Evolutionary conservation across 2,888 invertebrate species (phyloP), one percentile per base, ranked within the genome.

Genomic region (Cataglyphis rosenhaueri): DNA sequence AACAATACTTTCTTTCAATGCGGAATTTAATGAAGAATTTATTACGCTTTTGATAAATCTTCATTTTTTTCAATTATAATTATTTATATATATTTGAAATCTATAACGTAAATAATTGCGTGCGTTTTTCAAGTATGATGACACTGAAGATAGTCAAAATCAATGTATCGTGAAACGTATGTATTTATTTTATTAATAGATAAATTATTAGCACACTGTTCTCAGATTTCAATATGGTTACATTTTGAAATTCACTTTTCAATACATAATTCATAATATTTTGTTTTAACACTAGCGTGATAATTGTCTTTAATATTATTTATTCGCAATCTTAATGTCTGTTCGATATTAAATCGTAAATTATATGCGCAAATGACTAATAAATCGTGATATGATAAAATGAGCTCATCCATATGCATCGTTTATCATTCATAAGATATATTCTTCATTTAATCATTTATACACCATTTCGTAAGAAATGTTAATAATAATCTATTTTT

Each of bases 161-260:
- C 10, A 41, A 41, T 41, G 3, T 41, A 12, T 12, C 10, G 21
- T 21, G 3, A 41, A 41, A 12, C 3, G 12, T 41, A 3, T 41
- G 3, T 41, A 41, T 41, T 41, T 41, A 41, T 41, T 41, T 41
- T 41, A 41, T 41, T 41, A 12, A 41, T 41, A 15, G 0, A 41
- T 41, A 12, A 41, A 41, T 41, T 41, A 38, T 38, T 38, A 41
- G 41, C 65, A 41, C 48, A 35, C 48, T 25, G 55, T 73, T 71
- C n/a, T n/a, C 76, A 65, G 62, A 44, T 75, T 68, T 82, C 48
- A 48, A 66, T 82, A 65, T 82, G 64, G 76, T 84, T 66, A 71
- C 81, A 83, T 84, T 90, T 90, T 89, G 83, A 85, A 88, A 85
- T 85, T 85, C 84, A 76, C 85, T 86, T 88, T 83, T 65, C 35